phyloP scores from a whole-genome alignment of 1,140 invertebrate species.

The Drosophila tsacasi region DNA sequence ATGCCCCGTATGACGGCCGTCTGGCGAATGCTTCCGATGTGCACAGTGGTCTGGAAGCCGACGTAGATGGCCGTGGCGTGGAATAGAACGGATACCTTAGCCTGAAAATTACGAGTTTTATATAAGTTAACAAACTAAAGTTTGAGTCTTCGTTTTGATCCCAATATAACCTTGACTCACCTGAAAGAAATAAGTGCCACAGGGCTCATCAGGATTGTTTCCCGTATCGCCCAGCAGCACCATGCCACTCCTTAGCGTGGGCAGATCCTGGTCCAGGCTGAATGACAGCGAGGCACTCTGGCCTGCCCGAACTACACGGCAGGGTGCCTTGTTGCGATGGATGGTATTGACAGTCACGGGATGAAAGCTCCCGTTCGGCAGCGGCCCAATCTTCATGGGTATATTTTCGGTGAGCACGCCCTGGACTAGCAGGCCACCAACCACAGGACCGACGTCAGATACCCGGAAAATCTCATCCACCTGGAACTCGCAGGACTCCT shows the following conservation, averaged over 20 bases:
- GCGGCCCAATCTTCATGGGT: slow-evolving; percentile 89
- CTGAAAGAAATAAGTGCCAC: slow-evolving; percentile 92
- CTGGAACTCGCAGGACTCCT: slow-evolving; percentile 94
- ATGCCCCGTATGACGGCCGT: slow-evolving; percentile 93
- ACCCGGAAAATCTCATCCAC: slow-evolving; percentile 96
- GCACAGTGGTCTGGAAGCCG: slow-evolving; percentile 97
- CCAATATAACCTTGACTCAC: slow-evolving; percentile 80
- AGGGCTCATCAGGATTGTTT: slow-evolving; percentile 86
- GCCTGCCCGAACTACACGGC: slow-evolving; percentile 93
- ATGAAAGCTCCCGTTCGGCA: slow-evolving; percentile 93
- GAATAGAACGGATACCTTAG: slow-evolving; percentile 93
- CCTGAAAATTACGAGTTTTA: slow-evolving; percentile 87
- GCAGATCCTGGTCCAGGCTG: slow-evolving; percentile 86
- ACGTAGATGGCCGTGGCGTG: slow-evolving; percentile 91
- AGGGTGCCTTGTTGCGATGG: slow-evolving; percentile 96
- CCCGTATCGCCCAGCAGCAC: slow-evolving; percentile 87
- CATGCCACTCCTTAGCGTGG: slow-evolving; percentile 93
- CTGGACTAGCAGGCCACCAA: slow-evolving; percentile 94
- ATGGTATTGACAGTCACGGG: slow-evolving; percentile 93
- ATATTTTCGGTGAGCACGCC: slow-evolving; percentile 94
- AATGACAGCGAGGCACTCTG: slow-evolving; percentile 96
- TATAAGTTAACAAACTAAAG: not conserved
- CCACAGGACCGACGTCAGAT: slow-evolving; percentile 92
- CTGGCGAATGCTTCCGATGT: slow-evolving; percentile 97
- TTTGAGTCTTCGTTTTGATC: not conserved